Percentiles rank a stretch among this genome's conserved stretches.
Conservation (phyloP, 1,140 invertebrate species). For the Solen grandis region DNA sequence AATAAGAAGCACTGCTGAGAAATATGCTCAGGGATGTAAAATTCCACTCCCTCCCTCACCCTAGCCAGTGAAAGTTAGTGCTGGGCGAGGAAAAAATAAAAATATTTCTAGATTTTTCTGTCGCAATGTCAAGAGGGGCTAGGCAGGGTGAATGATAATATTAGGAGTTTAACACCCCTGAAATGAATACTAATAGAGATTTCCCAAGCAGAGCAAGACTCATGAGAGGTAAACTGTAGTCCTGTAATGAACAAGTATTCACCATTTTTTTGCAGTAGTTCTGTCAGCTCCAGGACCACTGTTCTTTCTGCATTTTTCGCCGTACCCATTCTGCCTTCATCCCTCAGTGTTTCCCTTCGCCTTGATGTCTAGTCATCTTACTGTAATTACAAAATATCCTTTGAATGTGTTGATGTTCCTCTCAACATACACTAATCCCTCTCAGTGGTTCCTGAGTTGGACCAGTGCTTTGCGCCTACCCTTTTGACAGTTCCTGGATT, state of each 20-base stretch:
- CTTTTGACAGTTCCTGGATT: no score
- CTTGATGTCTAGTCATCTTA: no score
- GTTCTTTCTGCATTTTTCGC: constrained; percentile 25
- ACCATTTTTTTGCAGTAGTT: constrained; percentile 43
- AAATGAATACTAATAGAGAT: neutral
- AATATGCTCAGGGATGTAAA: no score
- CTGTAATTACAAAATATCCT: no score
- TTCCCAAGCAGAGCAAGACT: neutral
- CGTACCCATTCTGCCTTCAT: constrained; percentile 19
- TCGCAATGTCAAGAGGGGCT: neutral
- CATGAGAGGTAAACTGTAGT: neutral
- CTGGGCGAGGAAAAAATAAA: neutral
- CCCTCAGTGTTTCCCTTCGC: no score
- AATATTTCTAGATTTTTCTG: neutral
- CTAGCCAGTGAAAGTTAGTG: neutral
- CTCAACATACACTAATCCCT: no score
- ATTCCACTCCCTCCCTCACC: no score
- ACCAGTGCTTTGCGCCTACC: no score
- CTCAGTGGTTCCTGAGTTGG: no score
- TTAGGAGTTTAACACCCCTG: neutral
- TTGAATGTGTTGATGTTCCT: no score
- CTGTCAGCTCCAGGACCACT: constrained; percentile 34
- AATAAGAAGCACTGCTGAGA: no score
- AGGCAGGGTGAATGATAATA: neutral
- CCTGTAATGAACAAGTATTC: neutral